Base-by-base conservation (phyloP, 2,113 vertebrate species). In the Melanerpes aurifrons region DNA sequence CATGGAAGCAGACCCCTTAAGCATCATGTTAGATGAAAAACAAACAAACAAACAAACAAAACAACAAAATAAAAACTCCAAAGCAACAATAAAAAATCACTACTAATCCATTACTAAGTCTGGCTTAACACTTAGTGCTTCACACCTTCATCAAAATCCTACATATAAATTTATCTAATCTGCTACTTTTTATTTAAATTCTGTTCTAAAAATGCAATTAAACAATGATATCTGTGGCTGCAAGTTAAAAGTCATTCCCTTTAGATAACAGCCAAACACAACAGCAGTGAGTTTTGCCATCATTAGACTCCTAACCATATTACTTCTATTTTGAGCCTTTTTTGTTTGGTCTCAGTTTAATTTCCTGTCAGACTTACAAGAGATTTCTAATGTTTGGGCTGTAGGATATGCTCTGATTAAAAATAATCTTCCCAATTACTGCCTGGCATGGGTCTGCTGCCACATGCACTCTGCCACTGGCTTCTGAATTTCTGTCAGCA, bases 371-470 rank as follows among this genome's bases (percentile, higher is more conserved):
- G 97, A 95, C 96, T 98, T 97, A 96, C 91, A 95, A 97, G 97
- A 97, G 93, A 96, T 97, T 96, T 97, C 97, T 95, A 97, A 96
- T 97, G 97, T 97, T 98, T 97, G 96, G 97, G 97, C 97, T 97
- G 96, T 96, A 97, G 97, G 97, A 97, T 98, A 98, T 96, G 95
- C 96, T 97, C 97, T 98, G 97, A 98, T 98, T 97, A 98, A 98
- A 98, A 98, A 98, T 98, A 98, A 98, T 97, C 97, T 98, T 97
- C 96, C 97, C 98, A 98, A 98, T 98, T 98, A 98, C 64, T 89
- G 97, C 92, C 64, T 97, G 97, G 97, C 97, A 96, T 73, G 90
- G 96, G 96, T 78, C 91, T 95, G 91, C 93, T 95, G 90, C 96
- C 97, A 95, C 94, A 96, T 83, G 82, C 90, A 90, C 97, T 97